Evolutionary conservation across 1,140 invertebrate species (phyloP).

Genomic region (Linepithema humile): DNA sequence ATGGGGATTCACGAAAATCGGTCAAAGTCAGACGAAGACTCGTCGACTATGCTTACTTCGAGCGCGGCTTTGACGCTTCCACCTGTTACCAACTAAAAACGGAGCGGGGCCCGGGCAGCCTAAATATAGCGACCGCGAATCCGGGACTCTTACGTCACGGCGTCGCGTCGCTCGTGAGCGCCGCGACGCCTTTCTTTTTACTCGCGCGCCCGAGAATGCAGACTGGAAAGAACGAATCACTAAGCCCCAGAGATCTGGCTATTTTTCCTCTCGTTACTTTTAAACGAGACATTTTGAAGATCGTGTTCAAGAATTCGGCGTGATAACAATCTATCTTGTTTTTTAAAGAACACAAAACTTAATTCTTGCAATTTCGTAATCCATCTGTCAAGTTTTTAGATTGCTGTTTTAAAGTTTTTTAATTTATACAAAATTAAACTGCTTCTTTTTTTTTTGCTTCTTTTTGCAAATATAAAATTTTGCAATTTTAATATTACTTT

Average conservation of each 20-base stretch:
- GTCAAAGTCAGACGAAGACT: constrained; percentile 80
- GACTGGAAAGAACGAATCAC: constrained; percentile 23
- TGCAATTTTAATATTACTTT: neutral
- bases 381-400: neutral
- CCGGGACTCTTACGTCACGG: constrained; percentile 73
- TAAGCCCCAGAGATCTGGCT: neutral
- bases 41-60: constrained; percentile 68
- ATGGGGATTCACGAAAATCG: constrained; percentile 78
- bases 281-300: neutral
- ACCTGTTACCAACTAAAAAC: constrained; percentile 84
- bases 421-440: neutral
- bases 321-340: neutral
- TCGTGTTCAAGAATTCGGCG: neutral
- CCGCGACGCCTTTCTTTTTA: constrained; percentile 54
- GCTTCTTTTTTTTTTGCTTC: neutral
- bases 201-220: constrained; percentile 24
- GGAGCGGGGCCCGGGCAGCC: constrained; percentile 79
- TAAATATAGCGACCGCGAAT: constrained; percentile 82
- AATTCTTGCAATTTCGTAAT: neutral
- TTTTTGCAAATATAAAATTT: neutral
- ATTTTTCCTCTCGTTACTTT: neutral
- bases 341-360: neutral
- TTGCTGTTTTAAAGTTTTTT: neutral
- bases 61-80: constrained; percentile 70
- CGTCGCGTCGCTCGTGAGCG: constrained; percentile 55